These are phyloP conservation scores for Platorchestia sp. DNA, from an alignment of 1,140 invertebrate species.

Conservation along the genomic window DNA sequence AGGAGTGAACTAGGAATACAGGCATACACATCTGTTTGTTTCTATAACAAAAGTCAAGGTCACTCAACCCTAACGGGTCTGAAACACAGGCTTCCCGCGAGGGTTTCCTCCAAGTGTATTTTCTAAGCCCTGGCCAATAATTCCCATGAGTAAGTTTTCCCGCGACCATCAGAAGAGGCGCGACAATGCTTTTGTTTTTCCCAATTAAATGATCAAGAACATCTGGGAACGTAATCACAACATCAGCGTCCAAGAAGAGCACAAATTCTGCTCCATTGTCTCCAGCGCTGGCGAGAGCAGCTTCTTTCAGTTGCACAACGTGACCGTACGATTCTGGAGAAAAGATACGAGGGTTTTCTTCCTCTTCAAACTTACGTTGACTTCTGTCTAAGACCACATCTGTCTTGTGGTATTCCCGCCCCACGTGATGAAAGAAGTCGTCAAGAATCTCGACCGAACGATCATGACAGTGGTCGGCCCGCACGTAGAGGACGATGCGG, in stretches of 20 bases:
- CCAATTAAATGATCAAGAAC: not conserved
- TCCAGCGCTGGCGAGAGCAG: conserved; percentile 69
- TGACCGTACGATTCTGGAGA: not conserved
- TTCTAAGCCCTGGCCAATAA: not conserved
- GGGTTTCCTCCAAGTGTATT: not conserved
- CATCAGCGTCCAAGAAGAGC: conserved; percentile 90
- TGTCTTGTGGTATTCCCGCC: conserved; percentile 80
- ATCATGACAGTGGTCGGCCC: conserved; percentile 90
- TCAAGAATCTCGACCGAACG: conserved; percentile 80
- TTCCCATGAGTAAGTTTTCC: not conserved
- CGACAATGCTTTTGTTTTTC: not conserved
- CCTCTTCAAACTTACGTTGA: conserved; percentile 79
- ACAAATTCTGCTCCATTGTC: conserved; percentile 86
- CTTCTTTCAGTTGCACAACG: not conserved
- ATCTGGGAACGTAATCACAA: conserved; percentile 70
- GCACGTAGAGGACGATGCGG: conserved; percentile 87
- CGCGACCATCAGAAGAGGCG: not conserved
- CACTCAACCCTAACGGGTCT: not conserved
- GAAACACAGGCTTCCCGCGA: not conserved
- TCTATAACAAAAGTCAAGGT: not conserved
- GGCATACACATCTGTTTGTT: not conserved
- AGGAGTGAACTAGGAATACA: conserved; percentile 3
- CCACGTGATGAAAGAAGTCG: conserved; percentile 79
- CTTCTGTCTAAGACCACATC: conserved; percentile 79
- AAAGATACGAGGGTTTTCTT: not conserved